Conservation (phyloP, 1,140 invertebrate genomes). For the Zophobas morio region DNA sequence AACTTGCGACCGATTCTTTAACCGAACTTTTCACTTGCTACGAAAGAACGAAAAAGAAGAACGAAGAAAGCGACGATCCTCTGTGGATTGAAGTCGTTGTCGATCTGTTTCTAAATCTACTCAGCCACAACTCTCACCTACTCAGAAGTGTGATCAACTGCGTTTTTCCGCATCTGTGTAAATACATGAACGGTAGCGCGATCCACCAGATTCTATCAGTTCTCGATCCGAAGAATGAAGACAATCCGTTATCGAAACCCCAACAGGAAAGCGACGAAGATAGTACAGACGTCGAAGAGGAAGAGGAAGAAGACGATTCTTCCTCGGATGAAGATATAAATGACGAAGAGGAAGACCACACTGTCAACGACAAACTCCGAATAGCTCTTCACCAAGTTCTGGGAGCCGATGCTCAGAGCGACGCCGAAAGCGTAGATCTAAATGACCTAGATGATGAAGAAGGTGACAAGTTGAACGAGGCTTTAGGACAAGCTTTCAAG, state of each 20-base stretch:
- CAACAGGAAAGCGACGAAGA: slow-evolving; percentile 68
- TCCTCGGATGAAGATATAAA: slow-evolving; percentile 69
- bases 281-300: slow-evolving; percentile 66
- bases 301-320: slow-evolving; percentile 65
- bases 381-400: slow-evolving; percentile 77
- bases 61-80: slow-evolving; percentile 72
- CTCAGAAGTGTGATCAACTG: slow-evolving; percentile 78
- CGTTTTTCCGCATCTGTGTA: slow-evolving; percentile 82
- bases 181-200: slow-evolving; percentile 76
- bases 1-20: slow-evolving; percentile 77
- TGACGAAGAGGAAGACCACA: slow-evolving; percentile 66
- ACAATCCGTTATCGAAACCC: slow-evolving; percentile 71
- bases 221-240: slow-evolving; percentile 76
- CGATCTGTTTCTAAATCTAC: slow-evolving; percentile 81
- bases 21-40: slow-evolving; percentile 80
- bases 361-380: slow-evolving; percentile 76
- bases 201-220: slow-evolving; percentile 83
- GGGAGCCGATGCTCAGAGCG: slow-evolving; percentile 72
- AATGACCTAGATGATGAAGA: slow-evolving; percentile 84
- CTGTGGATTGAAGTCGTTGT: slow-evolving; percentile 86
- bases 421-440: slow-evolving; percentile 81
- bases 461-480: slow-evolving; percentile 79
- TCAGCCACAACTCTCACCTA: slow-evolving; percentile 79
- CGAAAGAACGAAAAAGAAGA: slow-evolving; percentile 72
- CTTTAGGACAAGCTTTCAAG: slow-evolving; percentile 80